phyloP scores from a whole-genome alignment of 2,113 vertebrate genomes.

The Perca schrenkii region DNA sequence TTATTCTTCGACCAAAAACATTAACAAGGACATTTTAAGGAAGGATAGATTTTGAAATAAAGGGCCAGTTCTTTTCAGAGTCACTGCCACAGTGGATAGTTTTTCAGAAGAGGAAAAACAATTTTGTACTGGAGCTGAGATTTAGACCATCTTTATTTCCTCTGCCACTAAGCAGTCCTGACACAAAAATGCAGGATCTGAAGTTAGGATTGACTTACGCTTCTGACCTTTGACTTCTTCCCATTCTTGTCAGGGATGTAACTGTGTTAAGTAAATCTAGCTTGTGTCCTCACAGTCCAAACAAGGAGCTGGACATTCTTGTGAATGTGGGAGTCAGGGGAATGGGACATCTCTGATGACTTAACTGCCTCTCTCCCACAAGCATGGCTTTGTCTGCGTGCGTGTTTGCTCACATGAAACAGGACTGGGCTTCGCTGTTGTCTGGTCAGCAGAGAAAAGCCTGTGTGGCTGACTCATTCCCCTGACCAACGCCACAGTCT shows the following conservation, averaged over 20 bases:
- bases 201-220: constrained; percentile 38
- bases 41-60: background rate
- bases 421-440: constrained; percentile 30
- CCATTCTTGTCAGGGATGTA: constrained; percentile 53
- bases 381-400: constrained; percentile 49
- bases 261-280: constrained; percentile 63
- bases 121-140: constrained; percentile 20
- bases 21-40: background rate
- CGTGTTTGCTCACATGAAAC: constrained; percentile 60
- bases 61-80: constrained; percentile 17
- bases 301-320: constrained; percentile 58
- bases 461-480: constrained; percentile 31
- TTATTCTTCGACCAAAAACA: constrained; percentile 1
- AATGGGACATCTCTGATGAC: constrained; percentile 48
- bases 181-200: constrained; percentile 60
- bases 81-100: background rate
- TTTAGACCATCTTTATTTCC: constrained; percentile 50
- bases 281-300: constrained; percentile 43
- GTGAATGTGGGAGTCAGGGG: constrained; percentile 47
- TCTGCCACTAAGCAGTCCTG: constrained; percentile 13
- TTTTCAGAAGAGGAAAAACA: constrained; percentile 2
- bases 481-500: constrained; percentile 5
- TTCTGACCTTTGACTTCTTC: constrained; percentile 59
- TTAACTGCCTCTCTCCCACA: constrained; percentile 52
- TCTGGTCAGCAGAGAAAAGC: constrained; percentile 47